These are phyloP conservation scores for Channa argus DNA, from an alignment of 2,113 vertebrate genomes.

Conservation along the genomic window DNA sequence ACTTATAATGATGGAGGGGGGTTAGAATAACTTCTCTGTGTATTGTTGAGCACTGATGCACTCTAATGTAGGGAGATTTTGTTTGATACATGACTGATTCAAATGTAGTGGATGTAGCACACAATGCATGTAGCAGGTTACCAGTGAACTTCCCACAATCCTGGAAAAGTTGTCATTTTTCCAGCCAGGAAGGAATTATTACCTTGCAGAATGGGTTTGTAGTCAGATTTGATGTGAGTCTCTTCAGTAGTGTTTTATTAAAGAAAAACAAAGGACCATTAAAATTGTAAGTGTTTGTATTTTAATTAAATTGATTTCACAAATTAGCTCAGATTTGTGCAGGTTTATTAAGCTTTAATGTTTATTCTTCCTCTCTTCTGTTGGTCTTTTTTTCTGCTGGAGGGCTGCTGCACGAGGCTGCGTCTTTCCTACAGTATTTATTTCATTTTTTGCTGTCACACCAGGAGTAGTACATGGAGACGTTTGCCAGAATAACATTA, in stretches of 20 bases:
- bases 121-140: constrained; percentile 71
- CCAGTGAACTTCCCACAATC: constrained; percentile 20
- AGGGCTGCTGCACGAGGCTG: not conserved
- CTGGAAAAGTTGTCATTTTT: constrained; percentile 25
- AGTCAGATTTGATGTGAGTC: constrained; percentile 47
- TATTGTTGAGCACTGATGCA: constrained; percentile 20
- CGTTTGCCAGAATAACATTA: not conserved
- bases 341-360: not conserved
- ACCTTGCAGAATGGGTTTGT: constrained; percentile 22
- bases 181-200: constrained; percentile 10
- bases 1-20: constrained; percentile 1
- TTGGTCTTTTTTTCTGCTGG: not conserved
- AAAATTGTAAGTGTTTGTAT: constrained; percentile 21
- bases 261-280: constrained; percentile 42
- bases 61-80: constrained; percentile 27
- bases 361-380: constrained; percentile 4
- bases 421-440: not conserved
- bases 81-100: constrained; percentile 30
- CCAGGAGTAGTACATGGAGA: not conserved
- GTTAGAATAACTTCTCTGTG: constrained; percentile 13
- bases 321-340: not conserved
- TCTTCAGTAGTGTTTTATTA: constrained; percentile 63
- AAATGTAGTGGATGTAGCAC: constrained; percentile 63
- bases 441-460: not conserved
- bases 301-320: not conserved